Conservation (phyloP, 2,113 vertebrate genomes). For the Benitochromis conjunctus region DNA sequence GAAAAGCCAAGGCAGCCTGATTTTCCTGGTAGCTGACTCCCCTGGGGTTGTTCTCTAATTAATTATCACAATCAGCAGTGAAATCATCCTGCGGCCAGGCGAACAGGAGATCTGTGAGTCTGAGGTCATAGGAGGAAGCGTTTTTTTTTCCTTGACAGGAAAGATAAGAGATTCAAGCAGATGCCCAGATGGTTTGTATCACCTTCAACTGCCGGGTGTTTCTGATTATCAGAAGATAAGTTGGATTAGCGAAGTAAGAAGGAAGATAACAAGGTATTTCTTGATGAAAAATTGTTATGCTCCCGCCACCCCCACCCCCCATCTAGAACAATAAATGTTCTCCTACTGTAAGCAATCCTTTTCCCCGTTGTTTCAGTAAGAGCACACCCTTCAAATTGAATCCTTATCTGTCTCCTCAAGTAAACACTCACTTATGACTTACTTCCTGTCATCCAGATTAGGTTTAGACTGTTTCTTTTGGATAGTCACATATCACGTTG, state of each 20-base stretch:
- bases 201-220: conserved; percentile 21
- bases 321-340: conserved; percentile 6
- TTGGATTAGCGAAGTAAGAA: background rate
- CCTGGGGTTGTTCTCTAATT: background rate
- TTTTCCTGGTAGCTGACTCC: background rate
- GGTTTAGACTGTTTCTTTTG: background rate
- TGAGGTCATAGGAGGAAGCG: background rate
- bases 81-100: background rate
- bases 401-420: conserved; percentile 23
- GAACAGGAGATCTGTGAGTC: background rate
- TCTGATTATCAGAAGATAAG: conserved; percentile 6
- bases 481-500: background rate
- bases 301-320: background rate
- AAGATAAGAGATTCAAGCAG: conserved; percentile 3
- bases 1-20: background rate
- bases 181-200: conserved; percentile 19
- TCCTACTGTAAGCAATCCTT: conserved; percentile 5
- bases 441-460: conserved; percentile 34
- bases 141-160: background rate
- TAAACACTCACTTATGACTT: conserved; percentile 43
- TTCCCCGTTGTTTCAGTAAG: background rate
- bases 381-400: conserved; percentile 39
- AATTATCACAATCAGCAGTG: background rate
- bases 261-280: conserved; percentile 9
- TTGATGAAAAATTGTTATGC: background rate